Conservation (phyloP, 2,113 vertebrate genomes). For the Brachyhypopomus occidentalis region DNA sequence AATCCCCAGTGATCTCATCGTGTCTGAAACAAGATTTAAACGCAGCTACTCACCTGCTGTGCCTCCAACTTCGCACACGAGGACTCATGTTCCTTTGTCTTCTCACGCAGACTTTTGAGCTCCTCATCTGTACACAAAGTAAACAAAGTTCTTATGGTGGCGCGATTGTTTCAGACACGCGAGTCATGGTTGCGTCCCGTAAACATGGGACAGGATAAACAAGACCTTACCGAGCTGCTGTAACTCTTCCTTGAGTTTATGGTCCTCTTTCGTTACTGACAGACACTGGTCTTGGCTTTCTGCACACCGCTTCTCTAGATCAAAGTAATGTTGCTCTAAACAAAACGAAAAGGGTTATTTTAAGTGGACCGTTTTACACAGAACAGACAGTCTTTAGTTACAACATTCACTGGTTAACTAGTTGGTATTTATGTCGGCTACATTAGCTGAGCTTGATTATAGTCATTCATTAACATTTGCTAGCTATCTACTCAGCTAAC, state of each 20-base stretch:
- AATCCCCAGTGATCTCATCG: too few species aligned
- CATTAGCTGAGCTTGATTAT: too few species aligned
- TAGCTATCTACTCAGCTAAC: too few species aligned
- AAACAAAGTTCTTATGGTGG: background rate
- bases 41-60: conserved; percentile 74
- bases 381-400: too few species aligned
- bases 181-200: background rate
- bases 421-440: too few species aligned
- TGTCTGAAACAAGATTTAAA: background rate
- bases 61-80: conserved; percentile 72
- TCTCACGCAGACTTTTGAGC: conserved; percentile 77
- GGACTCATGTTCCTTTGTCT: conserved; percentile 82
- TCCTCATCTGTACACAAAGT: conserved; percentile 77
- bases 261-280: conserved; percentile 83
- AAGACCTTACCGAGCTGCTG: conserved; percentile 79
- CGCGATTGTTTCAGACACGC: background rate
- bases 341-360: conserved; percentile 6
- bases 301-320: conserved; percentile 88
- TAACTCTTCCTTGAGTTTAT: conserved; percentile 81
- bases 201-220: background rate
- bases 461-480: too few species aligned
- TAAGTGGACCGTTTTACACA: too few species aligned
- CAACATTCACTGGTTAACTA: too few species aligned
- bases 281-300: conserved; percentile 87
- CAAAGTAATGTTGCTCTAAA: conserved; percentile 93